Evolutionary conservation across 1,140 invertebrate species (phyloP).

Genomic region (Bombus breviceps): DNA sequence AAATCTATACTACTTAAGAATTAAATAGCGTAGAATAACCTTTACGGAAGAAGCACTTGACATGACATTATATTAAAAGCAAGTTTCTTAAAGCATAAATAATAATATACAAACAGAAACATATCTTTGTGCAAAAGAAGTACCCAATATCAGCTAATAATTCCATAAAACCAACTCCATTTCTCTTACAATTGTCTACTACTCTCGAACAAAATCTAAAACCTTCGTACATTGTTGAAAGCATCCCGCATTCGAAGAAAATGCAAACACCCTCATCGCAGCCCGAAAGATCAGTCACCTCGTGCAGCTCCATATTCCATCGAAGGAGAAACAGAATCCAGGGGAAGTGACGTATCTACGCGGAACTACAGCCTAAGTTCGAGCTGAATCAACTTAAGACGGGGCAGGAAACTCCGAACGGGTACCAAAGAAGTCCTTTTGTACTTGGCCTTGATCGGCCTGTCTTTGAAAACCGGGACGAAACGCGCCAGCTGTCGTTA

Average conservation of each 20-base stretch:
- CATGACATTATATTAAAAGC: not conserved
- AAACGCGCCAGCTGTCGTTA: slow-evolving; percentile 64
- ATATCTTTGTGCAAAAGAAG: not conserved
- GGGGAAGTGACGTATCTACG: not conserved
- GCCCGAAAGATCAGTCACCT: not conserved
- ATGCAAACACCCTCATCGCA: not conserved
- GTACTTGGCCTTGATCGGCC: slow-evolving; percentile 59
- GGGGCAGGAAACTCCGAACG: slow-evolving; percentile 24
- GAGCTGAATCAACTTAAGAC: slow-evolving; percentile 9
- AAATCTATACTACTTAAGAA: not conserved
- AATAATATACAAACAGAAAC: not conserved
- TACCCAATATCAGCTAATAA: not conserved
- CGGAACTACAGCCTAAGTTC: slow-evolving; percentile 29
- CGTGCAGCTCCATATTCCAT: not conserved
- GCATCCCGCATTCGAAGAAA: not conserved
- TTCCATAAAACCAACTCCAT: not conserved
- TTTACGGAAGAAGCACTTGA: not conserved
- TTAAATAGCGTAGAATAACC: not conserved
- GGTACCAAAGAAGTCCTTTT: slow-evolving; percentile 47
- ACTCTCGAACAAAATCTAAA: not conserved
- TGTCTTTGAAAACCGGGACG: slow-evolving; percentile 60
- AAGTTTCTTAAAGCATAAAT: not conserved
- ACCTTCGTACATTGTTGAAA: not conserved
- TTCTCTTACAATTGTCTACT: not conserved
- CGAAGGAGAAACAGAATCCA: not conserved